These are phyloP conservation scores for Amniataba percoides DNA, from an alignment of 2,797 vertebrate species.

Conservation along the genomic window DNA sequence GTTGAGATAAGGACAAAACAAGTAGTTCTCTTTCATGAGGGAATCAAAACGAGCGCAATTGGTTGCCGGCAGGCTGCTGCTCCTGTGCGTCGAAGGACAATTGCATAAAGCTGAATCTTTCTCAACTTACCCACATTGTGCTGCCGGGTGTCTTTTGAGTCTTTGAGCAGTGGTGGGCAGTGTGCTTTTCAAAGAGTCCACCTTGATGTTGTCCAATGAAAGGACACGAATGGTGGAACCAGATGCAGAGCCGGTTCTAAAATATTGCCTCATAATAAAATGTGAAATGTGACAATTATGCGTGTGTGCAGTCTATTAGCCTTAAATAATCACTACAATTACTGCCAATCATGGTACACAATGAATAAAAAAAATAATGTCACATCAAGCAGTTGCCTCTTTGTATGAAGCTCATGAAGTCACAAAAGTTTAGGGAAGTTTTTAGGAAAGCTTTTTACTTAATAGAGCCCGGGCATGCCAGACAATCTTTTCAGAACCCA, in stretches of 20 bases:
- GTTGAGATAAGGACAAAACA: background rate
- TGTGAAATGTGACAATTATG: too few species aligned
- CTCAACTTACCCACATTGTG: constrained; percentile 18
- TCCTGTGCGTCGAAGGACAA: background rate
- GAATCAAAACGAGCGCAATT: background rate
- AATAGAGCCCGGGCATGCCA: background rate
- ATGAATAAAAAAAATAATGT: too few species aligned
- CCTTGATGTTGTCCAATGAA: constrained; percentile 11
- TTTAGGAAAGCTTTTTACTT: background rate
- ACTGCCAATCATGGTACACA: too few species aligned
- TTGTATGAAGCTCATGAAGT: too few species aligned
- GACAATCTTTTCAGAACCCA: background rate
- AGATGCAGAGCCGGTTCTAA: background rate
- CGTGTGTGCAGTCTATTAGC: too few species aligned
- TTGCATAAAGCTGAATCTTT: constrained; percentile 11
- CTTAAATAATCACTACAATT: too few species aligned
- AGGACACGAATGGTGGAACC: background rate
- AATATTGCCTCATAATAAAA: background rate
- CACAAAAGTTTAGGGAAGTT: too few species aligned
- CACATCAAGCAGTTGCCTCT: too few species aligned
- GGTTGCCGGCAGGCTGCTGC: background rate
- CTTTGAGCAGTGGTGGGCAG: background rate
- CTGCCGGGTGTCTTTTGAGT: constrained; percentile 1
- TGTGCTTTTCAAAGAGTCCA: constrained; percentile 1
- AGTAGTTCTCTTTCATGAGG: background rate